Percentiles rank a stretch among this genome's conserved stretches.
phyloP scores from a whole-genome alignment of 2,797 vertebrate genomes.

The Cyclopterus lumpus region DNA sequence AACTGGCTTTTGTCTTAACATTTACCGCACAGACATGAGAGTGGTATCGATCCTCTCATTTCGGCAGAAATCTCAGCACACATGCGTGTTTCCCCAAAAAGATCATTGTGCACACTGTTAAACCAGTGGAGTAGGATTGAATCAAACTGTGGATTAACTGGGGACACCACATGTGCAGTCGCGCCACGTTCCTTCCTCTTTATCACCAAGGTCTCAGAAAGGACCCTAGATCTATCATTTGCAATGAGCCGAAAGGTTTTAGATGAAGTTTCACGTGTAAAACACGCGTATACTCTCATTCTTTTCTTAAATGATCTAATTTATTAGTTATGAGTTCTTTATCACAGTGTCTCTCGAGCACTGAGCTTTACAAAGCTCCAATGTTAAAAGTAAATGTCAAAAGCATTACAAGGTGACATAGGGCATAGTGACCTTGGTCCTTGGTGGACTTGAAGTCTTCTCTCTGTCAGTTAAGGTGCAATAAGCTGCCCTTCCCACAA shows the following conservation, averaged over 20 bases:
- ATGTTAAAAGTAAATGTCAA: slow-evolving; percentile 17
- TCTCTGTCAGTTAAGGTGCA: slow-evolving; percentile 35
- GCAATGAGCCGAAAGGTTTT: slow-evolving; percentile 10
- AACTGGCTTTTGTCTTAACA: not conserved
- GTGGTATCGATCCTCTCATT: not conserved
- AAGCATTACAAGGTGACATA: slow-evolving; percentile 26
- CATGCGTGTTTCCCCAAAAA: not conserved
- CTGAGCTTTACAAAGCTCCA: not conserved
- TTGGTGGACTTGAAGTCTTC: slow-evolving; percentile 12
- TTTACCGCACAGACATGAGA: not conserved
- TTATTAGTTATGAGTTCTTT: not conserved
- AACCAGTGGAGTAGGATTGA: slow-evolving; percentile 19
- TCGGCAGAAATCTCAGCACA: no score
- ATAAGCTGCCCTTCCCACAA: slow-evolving; percentile 31
- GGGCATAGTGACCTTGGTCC: slow-evolving; percentile 32
- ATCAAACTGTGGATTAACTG: slow-evolving; percentile 49
- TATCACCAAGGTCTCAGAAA: slow-evolving; percentile 6
- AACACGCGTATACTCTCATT: not conserved
- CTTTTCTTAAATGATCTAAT: not conserved
- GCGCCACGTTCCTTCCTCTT: not conserved
- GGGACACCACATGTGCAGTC: slow-evolving; percentile 15
- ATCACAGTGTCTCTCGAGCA: not conserved
- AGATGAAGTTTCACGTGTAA: not conserved
- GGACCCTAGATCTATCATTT: slow-evolving; percentile 6
- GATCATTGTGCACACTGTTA: slow-evolving; percentile 1